Evolutionary conservation across 2,888 invertebrate species (phyloP).

Genomic region (Erebia epiphron): DNA sequence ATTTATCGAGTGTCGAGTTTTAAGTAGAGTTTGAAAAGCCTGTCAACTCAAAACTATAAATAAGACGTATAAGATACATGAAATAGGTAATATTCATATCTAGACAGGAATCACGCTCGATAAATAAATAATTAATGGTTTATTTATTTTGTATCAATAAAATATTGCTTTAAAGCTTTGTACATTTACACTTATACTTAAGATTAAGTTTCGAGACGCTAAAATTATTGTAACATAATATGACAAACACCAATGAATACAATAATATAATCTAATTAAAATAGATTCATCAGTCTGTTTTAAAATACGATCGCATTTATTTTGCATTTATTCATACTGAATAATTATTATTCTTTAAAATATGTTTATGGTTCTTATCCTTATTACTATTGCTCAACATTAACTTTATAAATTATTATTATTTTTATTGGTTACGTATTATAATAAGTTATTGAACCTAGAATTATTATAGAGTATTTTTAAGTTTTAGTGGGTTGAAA

Average conservation of each 20-base stretch:
- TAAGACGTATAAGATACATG: background rate
- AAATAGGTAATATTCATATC: background rate
- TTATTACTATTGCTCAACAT: slow-evolving; percentile 65
- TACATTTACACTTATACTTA: slow-evolving; percentile 33
- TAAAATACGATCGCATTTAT: slow-evolving; percentile 58
- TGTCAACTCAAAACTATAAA: background rate
- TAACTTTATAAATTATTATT: slow-evolving; percentile 45
- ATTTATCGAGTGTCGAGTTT: slow-evolving; percentile 7
- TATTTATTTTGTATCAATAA: background rate
- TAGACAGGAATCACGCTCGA: background rate
- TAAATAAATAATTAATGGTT: background rate
- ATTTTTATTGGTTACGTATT: slow-evolving; percentile 37
- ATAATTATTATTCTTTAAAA: background rate
- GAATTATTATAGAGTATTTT: slow-evolving; percentile 48
- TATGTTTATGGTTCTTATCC: slow-evolving; percentile 33
- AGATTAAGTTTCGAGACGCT: slow-evolving; percentile 31
- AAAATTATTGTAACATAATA: slow-evolving; percentile 45
- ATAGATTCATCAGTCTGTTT: slow-evolving; percentile 47
- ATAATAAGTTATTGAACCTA: slow-evolving; percentile 46
- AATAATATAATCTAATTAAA: slow-evolving; percentile 48
- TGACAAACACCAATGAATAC: slow-evolving; percentile 68
- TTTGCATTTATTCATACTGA: slow-evolving; percentile 54
- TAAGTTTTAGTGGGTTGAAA: slow-evolving; percentile 42
- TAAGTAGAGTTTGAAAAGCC: slow-evolving; percentile 3
- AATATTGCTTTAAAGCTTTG: slow-evolving; percentile 17